phyloP scores from a whole-genome alignment of 2,113 vertebrate species.

The Rhegmatorhina hoffmannsi region DNA sequence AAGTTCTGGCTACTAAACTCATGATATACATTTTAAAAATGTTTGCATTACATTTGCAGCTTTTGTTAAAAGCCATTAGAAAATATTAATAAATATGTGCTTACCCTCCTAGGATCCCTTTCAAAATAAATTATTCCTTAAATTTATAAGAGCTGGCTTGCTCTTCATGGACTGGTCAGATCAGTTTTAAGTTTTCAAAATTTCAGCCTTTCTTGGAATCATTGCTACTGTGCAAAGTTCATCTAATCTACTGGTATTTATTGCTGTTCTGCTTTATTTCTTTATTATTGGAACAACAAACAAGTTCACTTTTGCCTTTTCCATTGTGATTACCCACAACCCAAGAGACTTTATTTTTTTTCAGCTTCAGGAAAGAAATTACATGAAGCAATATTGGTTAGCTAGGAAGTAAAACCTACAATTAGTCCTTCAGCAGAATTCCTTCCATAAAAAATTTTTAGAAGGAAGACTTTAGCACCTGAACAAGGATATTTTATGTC shows the following conservation, averaged over 20 bases:
- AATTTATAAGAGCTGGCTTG: background rate
- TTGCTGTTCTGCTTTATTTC: background rate
- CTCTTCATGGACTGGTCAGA: background rate
- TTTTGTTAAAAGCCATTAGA: background rate
- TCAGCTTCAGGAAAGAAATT: conserved; percentile 1
- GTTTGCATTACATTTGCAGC: background rate
- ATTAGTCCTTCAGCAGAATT: background rate
- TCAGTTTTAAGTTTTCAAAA: background rate
- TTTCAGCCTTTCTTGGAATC: background rate
- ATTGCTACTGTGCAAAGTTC: background rate
- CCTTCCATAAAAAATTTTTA: background rate
- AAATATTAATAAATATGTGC: background rate
- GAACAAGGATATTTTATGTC: background rate
- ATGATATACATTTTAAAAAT: background rate
- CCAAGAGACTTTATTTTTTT: background rate
- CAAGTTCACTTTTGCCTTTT: background rate
- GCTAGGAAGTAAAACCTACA: conserved; percentile 2
- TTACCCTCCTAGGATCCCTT: background rate
- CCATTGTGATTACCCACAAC: background rate
- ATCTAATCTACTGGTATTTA: background rate
- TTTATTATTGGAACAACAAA: conserved; percentile 32
- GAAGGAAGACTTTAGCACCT: background rate
- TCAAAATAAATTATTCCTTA: background rate
- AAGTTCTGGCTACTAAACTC: background rate
- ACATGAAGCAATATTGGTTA: conserved; percentile 47